Evolutionary conservation across 2,113 vertebrate genomes (phyloP).

Genomic region (Alaudala cheleensis): DNA sequence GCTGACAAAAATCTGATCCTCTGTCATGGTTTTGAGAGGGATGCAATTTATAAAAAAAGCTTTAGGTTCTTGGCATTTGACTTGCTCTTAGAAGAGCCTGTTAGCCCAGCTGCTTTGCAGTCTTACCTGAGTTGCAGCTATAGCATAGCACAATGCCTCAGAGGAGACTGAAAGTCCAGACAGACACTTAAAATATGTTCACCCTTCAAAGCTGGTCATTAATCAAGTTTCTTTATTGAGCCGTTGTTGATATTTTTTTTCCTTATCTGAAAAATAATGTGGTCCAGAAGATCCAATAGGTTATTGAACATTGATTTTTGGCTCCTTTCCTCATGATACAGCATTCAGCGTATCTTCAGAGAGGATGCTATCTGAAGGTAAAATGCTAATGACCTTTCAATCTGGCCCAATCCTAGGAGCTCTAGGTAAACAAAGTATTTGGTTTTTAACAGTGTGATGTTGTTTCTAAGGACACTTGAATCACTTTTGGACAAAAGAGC

Average conservation of each 20-base stretch:
- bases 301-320: background rate
- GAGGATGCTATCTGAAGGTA: background rate
- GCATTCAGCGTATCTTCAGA: background rate
- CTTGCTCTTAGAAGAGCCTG: background rate
- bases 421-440: background rate
- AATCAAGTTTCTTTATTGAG: background rate
- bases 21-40: background rate
- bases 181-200: background rate
- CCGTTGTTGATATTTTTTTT: accelerated
- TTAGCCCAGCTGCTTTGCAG: background rate
- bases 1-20: background rate
- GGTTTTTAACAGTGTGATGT: background rate
- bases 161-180: background rate
- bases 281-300: background rate
- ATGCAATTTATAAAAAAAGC: background rate
- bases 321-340: background rate
- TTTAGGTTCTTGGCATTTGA: background rate
- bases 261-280: background rate
- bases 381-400: background rate
- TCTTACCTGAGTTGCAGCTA: background rate
- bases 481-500: background rate
- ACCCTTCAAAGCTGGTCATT: background rate
- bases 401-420: background rate
- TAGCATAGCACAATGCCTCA: background rate
- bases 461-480: background rate